A percentile compares a stretch with the other conserved stretches of the same genome.
Evolutionary conservation across 2,888 invertebrate species (phyloP).

Genomic region (Trichopria drosophilae): DNA sequence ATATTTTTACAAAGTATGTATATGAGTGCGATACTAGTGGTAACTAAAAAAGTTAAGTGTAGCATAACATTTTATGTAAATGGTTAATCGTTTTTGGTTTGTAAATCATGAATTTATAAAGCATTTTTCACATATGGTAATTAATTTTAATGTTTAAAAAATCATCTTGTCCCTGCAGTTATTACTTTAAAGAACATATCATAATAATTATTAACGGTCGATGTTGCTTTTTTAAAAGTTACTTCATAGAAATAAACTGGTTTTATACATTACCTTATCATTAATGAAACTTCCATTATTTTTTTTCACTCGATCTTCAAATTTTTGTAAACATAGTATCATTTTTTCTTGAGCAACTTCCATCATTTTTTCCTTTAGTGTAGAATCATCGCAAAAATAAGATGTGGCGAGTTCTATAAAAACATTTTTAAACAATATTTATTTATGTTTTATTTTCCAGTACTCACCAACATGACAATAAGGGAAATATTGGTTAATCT

Average conservation of each 20-base stretch:
- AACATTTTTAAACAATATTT: constrained; percentile 11
- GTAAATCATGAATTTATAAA: no score
- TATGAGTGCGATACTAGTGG: no score
- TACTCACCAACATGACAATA: no score
- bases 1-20: no score
- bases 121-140: no score
- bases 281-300: constrained; percentile 49
- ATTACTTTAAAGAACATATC: not conserved
- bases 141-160: no score
- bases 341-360: constrained; percentile 41
- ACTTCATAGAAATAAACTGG: no score
- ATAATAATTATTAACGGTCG: not conserved
- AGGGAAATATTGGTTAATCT: no score
- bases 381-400: constrained; percentile 46
- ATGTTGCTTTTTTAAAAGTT: not conserved
- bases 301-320: constrained; percentile 47
- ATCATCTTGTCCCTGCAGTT: not conserved
- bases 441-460: not conserved
- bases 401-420: constrained; percentile 41
- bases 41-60: no score
- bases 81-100: no score
- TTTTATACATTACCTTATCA: constrained; percentile 51
- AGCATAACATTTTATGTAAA: no score
- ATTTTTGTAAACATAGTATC: constrained; percentile 39
- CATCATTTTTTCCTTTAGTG: constrained; percentile 43